These are phyloP conservation scores for Turritopsis dohrnii DNA, from an alignment of 30 jellyfish, hydroid and myxozoan genomes.

Conservation along the genomic window DNA sequence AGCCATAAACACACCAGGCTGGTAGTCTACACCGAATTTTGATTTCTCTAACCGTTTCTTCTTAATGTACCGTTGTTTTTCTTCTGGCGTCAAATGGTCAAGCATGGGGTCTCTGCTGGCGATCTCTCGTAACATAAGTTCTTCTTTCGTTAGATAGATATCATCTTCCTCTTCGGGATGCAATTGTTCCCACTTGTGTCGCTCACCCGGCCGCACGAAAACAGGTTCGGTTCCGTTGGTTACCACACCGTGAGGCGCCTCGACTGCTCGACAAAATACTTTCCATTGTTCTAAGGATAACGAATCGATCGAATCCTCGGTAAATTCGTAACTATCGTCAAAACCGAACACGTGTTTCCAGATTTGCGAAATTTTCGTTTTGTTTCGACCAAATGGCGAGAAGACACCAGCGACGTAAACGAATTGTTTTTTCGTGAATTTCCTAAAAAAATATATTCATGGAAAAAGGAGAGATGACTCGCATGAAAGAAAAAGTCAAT, in stretches of 20 bases:
- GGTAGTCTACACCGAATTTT: constrained; percentile 27
- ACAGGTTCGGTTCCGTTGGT: constrained; percentile 67
- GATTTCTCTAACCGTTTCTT: background rate
- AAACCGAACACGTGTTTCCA: constrained; percentile 26
- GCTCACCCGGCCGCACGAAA: constrained; percentile 64
- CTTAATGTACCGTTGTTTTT: background rate
- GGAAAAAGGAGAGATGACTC: background rate
- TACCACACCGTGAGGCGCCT: constrained; percentile 85
- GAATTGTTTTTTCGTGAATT: constrained; percentile 50
- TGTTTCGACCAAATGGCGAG: constrained; percentile 51
- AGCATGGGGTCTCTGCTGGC: constrained; percentile 9
- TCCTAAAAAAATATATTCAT: constrained; percentile 10
- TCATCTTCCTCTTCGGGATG: constrained; percentile 8
- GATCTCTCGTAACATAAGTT: background rate
- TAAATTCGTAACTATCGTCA: constrained; percentile 48
- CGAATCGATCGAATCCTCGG: constrained; percentile 27
- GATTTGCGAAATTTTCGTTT: constrained; percentile 30
- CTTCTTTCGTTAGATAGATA: background rate
- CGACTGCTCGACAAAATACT: constrained; percentile 46
- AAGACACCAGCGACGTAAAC: constrained; percentile 32
- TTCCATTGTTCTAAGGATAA: constrained; percentile 53
- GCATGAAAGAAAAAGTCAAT: background rate
- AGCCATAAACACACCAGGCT: background rate
- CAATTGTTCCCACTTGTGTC: constrained; percentile 9
- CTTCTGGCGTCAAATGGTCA: background rate